Base-by-base conservation (phyloP, 2,888 invertebrate species). In the Hypomecis atomaria region DNA sequence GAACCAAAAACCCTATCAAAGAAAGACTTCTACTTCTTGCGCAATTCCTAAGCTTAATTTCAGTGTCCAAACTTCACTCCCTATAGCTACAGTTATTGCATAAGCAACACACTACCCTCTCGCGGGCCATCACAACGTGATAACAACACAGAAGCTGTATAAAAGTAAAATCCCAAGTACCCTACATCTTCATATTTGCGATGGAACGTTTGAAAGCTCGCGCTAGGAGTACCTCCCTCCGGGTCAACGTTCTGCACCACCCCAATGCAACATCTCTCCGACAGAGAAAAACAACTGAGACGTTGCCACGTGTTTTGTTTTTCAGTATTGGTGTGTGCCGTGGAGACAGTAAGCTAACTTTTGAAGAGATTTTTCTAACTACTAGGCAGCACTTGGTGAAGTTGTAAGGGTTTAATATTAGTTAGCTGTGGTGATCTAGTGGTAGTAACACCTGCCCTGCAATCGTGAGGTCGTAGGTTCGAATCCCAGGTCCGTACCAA, bases 201-300 rank as follows among this genome's bases (percentile, higher is more conserved):
- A 70, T 59, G 60, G 69, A 70, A 70, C 69, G 57, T 74, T 68
- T 57, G 76, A 78, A 78, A 78, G 76, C 77, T 71, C 76, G 73
- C 77, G 78, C 78, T 76, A 77, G 71, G 74, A 70, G 76, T 69
- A 75, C 71, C 68, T 70, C 69, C 40, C 58, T 36, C 43, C 40
- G 50, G 79, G 79, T 78, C 75, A 74, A 75, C 69, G 81, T 66
- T 73, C 81, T 69, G 64, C 68, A 71, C 65, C 73, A 66, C 72
- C 70, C 74, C 61, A 65, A 61, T 62, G 69, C 65, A 61, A 62
- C 63, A 56, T 59, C 56, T 50, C 48, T 50, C 49, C 50, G 72
- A 69, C 72, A 72, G 74, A 75, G 78, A 79, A 84, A 83, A 82
- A 84, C 82, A 83, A 79, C 72, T 71, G 71, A 72, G 66, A 74